Evolutionary conservation across 2,888 invertebrate species (phyloP).

Genomic region (Dusona sp.): DNA sequence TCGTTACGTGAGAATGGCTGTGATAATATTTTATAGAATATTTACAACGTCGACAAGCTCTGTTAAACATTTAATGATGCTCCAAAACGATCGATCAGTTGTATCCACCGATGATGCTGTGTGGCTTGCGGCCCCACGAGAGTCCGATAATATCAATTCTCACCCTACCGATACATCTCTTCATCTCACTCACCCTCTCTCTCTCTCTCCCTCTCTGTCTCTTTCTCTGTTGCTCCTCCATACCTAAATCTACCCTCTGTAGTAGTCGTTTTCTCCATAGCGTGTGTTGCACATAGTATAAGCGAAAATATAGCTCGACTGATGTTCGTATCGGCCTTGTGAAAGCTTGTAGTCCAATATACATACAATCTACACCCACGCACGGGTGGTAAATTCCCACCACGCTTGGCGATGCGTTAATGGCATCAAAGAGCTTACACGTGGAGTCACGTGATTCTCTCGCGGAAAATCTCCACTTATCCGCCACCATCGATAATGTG

Average conservation of each 20-base stretch:
- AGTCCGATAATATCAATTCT: constrained; percentile 66
- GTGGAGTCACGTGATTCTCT: constrained; percentile 64
- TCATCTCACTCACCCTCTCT: not conserved
- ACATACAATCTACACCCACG: constrained; percentile 13
- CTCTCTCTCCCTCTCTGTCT: not conserved
- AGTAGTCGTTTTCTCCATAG: constrained; percentile 37
- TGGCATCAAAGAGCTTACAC: constrained; percentile 68
- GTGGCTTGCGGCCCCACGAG: constrained; percentile 53
- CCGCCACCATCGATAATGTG: constrained; percentile 41
- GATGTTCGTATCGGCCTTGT: constrained; percentile 58
- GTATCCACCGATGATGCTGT: constrained; percentile 57
- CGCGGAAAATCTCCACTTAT: constrained; percentile 62
- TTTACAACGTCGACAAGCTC: constrained; percentile 55
- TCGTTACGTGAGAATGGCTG: constrained; percentile 29
- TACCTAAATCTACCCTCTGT: constrained; percentile 4
- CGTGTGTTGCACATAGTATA: constrained; percentile 34
- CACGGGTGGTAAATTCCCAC: constrained; percentile 32
- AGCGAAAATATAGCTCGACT: constrained; percentile 54
- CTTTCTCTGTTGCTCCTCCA: constrained; percentile 5
- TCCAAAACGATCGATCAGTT: constrained; percentile 65
- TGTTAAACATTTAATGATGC: constrained; percentile 67
- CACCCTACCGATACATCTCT: constrained; percentile 32
- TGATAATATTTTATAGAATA: constrained; percentile 59
- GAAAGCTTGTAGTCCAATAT: constrained; percentile 57
- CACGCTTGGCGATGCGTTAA: constrained; percentile 66